Base-by-base conservation (phyloP, 1,140 invertebrate species). In the Euura saliciscinereae region DNA sequence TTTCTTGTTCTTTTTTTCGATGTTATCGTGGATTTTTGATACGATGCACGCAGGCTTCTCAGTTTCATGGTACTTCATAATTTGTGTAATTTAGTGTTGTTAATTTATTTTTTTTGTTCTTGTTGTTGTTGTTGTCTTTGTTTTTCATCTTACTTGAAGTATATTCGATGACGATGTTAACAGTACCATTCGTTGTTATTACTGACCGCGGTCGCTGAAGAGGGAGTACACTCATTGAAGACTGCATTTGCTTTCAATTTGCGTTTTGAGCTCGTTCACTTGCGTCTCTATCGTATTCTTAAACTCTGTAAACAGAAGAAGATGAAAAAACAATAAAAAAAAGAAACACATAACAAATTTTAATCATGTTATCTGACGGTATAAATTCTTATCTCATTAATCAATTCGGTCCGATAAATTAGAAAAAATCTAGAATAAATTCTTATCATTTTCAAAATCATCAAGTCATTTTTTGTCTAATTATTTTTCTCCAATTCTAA, bases 271-370 rank as follows among this genome's bases (percentile, higher is more conserved):
- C 90, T 97, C 96, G 89, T 94, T 97, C 87, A 97, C 95, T 92
- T 97, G 95, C 84, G 94, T 95, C 89, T 97, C 95, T 91, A 97
- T 93, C 86, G 95, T 94, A 89, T 97, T 97, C 91, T 97, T 97
- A 90, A 97, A 88, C 90, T 96, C 96, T 97, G 93, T 79, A 93
- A 94, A 2, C 76, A 64, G 67, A 73, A 68, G n/a, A 75, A 72
- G 71, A 11, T 74, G 71, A 70, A 75, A 79, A 85, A 85, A 80
- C 45, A 82, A 84, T 82, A 81, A 83, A 79, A 83, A 79, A 78
- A 83, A 83, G 80, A 66, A 71, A 75, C 45, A 66, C 44, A 68
- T 71, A 2, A 51, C 6, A 51, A 51, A n/a, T 28, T 28, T 28
- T 28, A 28, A 28, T 28, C 28, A 28, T 28, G 28, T 28, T 28